phyloP scores from a whole-genome alignment of 2,113 vertebrate species.

The Willisornis vidua region DNA sequence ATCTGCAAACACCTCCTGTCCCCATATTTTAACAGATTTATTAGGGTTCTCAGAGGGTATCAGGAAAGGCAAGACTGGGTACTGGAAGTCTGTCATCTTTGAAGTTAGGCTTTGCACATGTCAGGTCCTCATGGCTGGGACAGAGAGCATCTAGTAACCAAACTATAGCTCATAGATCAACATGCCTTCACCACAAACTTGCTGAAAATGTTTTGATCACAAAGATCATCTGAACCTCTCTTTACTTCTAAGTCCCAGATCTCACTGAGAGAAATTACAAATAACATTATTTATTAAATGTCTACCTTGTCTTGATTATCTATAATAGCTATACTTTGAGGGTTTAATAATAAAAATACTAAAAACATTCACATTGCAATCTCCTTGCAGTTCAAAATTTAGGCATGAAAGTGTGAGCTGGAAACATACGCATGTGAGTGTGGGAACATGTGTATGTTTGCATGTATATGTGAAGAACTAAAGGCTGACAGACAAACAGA shows the following conservation, averaged over 20 bases:
- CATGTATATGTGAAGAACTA: background rate
- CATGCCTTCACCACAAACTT: background rate
- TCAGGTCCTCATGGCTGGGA: background rate
- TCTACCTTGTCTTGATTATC: background rate
- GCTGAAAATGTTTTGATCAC: background rate
- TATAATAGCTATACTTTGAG: background rate
- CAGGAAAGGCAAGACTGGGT: background rate
- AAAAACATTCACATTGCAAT: background rate
- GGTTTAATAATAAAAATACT: background rate
- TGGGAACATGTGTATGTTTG: background rate
- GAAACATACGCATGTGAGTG: background rate
- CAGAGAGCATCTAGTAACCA: background rate
- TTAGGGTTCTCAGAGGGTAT: background rate
- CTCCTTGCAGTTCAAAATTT: background rate
- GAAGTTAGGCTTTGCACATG: background rate
- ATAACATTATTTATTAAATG: background rate
- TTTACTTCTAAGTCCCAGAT: background rate
- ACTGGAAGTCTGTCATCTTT: background rate
- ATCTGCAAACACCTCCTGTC: background rate
- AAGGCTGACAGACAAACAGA: background rate
- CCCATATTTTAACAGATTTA: background rate
- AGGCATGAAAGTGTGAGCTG: background rate
- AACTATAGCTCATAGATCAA: background rate
- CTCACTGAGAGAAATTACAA: background rate
- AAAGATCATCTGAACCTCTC: background rate